Percentiles rank a stretch among this genome's conserved stretches.
Evolutionary conservation across 2,113 vertebrate species (phyloP).

Genomic region (Scomber japonicus): DNA sequence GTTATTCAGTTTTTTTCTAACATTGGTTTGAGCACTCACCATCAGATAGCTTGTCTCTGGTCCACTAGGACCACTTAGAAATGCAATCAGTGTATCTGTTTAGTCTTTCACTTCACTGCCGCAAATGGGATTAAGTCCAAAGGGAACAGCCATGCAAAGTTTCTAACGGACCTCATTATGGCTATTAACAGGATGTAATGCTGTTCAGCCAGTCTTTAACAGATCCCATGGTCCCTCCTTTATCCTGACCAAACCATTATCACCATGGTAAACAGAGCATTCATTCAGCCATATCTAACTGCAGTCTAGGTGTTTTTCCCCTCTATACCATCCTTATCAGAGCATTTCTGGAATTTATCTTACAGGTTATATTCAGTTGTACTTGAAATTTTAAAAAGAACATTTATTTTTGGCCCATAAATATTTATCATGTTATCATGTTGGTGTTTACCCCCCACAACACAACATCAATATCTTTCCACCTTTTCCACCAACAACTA

Average conservation of each 20-base stretch:
- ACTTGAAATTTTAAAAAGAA: too few species aligned
- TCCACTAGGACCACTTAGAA: conserved; percentile 37
- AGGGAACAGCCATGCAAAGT: conserved; percentile 32
- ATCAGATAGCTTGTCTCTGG: conserved; percentile 32
- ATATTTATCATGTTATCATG: too few species aligned
- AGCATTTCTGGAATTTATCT: background rate
- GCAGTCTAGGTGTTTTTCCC: too few species aligned
- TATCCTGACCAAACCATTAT: conserved; percentile 2
- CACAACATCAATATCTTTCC: too few species aligned
- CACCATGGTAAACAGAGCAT: background rate
- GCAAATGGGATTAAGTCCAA: conserved; percentile 63
- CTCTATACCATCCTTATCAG: too few species aligned
- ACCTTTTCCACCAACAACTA: too few species aligned
- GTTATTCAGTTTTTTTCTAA: conserved; percentile 28
- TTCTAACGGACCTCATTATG: conserved; percentile 35
- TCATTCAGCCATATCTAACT: background rate
- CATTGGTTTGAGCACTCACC: conserved; percentile 31
- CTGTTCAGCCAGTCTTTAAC: conserved; percentile 19
- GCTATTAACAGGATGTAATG: conserved; percentile 57
- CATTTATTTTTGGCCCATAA: too few species aligned
- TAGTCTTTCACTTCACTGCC: conserved; percentile 37
- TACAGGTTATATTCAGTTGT: background rate
- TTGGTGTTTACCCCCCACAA: too few species aligned
- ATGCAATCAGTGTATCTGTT: conserved; percentile 65
- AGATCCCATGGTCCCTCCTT: conserved; percentile 20